Evolutionary conservation across 2,888 invertebrate genomes (phyloP), one percentile per base, ranked within the genome.

Genomic region (Phalangium opilio): DNA sequence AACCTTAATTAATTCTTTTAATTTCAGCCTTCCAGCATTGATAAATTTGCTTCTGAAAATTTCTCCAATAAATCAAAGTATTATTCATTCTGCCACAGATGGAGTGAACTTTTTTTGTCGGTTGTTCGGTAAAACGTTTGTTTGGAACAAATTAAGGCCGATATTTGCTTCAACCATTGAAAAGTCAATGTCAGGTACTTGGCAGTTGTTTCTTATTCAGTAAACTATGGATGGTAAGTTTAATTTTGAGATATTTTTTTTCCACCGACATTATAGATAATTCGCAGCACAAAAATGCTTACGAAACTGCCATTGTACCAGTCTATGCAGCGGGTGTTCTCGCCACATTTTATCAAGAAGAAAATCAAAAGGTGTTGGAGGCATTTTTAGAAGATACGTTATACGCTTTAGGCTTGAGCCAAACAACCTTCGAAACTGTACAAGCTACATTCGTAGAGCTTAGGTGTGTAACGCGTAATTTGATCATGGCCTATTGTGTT

Each of bases 121-220:
- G 18, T 75, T 77, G 46, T 81, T 83, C 61, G 81, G 81, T 7
- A 68, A 69, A 50, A 70, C 72, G 36, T 78, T 83, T 61, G 74
- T 77, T 3, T 57, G 60, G 38, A 61, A 62, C 49, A 65, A 64
- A 59, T 52, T 67, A 11, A 63, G 63, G 51, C 62, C 64, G 38
- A 58, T 62, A 44, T 67, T 67, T 55, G 27, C 27, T 27, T 27
- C 27, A 27, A 27, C 8, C 8, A 27, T 27, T 27, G 27, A 27
- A 27, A 27, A 27, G 27, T 27, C 27, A 4, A 8, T 8, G 4
- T 27, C 27, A 27, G 27, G 27, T 27, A 27, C 8, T 27, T 27
- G 27, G 8, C 27, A 8, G 27, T 27, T 27, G 8, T 27, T 27
- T 27, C 8, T 27, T 27, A 27, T 27, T 8, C 27, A 8, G 27